A percentile compares a stretch with the other conserved stretches of the same genome.
phyloP scores from a whole-genome alignment of 1,140 invertebrate genomes.

The Drosophila bocki region DNA sequence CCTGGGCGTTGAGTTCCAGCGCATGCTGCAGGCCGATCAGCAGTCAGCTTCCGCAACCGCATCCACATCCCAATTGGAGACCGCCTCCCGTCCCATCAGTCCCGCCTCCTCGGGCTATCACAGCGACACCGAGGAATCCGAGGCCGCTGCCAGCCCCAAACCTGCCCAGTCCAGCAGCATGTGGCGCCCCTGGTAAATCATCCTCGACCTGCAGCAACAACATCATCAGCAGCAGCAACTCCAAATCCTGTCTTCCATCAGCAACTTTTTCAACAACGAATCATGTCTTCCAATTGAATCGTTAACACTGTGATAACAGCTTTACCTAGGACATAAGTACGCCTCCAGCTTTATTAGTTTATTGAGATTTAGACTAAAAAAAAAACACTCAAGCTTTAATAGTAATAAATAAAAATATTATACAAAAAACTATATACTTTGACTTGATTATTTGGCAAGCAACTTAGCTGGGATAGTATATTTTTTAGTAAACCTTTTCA shows the following conservation, averaged over 20 bases:
- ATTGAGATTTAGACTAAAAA: constrained; percentile 32
- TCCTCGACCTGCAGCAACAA: constrained; percentile 11
- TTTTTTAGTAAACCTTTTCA: background rate
- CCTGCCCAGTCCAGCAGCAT: constrained; percentile 85
- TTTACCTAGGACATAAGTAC: constrained; percentile 59
- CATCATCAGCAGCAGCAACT: constrained; percentile 21
- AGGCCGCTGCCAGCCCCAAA: constrained; percentile 85
- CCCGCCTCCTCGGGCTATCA: constrained; percentile 82
- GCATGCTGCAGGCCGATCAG: constrained; percentile 86
- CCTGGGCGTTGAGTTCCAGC: constrained; percentile 92
- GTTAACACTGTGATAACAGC: constrained; percentile 74
- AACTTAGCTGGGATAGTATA: background rate
- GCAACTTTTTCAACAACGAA: constrained; percentile 51
- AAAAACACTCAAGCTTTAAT: constrained; percentile 67
- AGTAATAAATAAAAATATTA: constrained; percentile 58
- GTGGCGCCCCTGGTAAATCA: constrained; percentile 89
- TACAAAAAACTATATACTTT: constrained; percentile 29
- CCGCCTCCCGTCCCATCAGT: constrained; percentile 61
- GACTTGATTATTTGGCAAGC: constrained; percentile 1
- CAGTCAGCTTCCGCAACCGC: constrained; percentile 30
- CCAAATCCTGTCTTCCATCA: constrained; percentile 38
- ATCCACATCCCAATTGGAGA: constrained; percentile 40
- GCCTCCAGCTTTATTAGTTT: constrained; percentile 16
- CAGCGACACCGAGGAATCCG: constrained; percentile 70
- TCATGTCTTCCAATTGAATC: constrained; percentile 74